A percentile compares a stretch with the other conserved stretches of the same genome.
These are phyloP conservation scores for Luidia sarsii DNA, from an alignment of 53 echinoderm and acorn worm genomes.

Conservation along the genomic window DNA sequence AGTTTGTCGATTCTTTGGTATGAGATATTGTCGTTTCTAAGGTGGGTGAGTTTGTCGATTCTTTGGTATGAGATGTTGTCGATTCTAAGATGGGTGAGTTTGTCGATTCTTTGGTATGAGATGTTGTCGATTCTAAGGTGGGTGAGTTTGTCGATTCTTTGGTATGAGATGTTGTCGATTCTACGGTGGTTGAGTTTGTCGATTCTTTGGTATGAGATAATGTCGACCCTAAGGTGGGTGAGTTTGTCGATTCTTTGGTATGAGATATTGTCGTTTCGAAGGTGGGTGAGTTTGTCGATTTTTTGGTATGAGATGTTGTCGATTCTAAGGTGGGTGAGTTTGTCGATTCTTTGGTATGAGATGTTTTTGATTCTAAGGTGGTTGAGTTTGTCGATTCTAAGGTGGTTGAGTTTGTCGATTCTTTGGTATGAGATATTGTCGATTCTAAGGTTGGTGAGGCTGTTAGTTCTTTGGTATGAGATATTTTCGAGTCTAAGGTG, in stretches of 20 bases:
- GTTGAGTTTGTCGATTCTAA: neutral
- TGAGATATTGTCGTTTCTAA: no score
- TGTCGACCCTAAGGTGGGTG: no score
- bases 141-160: neutral
- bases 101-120: no score
- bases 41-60: no score
- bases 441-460: neutral
- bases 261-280: no score
- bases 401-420: no score
- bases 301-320: neutral
- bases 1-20: no score
- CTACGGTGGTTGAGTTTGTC: neutral
- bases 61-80: no score
- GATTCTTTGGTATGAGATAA: no score
- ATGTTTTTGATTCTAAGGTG: neutral
- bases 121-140: no score
- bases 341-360: neutral
- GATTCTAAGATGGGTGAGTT: no score
- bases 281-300: neutral
- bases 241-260: neutral
- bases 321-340: neutral
- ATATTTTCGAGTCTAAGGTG: neutral
- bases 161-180: no score
- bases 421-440: neutral
- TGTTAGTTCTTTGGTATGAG: neutral